Percentiles rank a stretch among this genome's conserved stretches.
Evolutionary conservation across 2,113 vertebrate species (phyloP).

Genomic region (Paradisaea rubra): DNA sequence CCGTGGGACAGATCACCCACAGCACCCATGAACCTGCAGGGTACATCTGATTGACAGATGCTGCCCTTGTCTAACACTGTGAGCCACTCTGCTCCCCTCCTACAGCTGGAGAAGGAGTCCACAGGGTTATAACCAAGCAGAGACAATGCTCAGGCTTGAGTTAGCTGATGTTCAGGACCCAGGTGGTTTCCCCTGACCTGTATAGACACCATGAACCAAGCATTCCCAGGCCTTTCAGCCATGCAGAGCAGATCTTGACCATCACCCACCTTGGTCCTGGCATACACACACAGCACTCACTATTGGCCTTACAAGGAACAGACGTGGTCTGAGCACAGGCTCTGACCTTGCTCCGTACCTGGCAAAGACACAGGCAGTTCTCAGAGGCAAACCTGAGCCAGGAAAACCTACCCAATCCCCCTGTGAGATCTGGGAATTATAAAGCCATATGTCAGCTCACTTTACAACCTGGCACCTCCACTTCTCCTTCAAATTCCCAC

Average conservation of each 20-base stretch:
- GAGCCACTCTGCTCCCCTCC: not conserved
- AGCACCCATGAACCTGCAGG: not conserved
- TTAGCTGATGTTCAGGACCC: not conserved
- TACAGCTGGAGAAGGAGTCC: not conserved
- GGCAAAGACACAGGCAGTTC: not conserved
- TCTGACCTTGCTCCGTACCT: not conserved
- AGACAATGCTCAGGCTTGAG: not conserved
- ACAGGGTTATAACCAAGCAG: not conserved
- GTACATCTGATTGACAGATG: not conserved
- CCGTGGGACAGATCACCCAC: not conserved
- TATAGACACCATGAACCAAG: not conserved
- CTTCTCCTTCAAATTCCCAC: not conserved
- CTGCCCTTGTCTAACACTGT: not conserved
- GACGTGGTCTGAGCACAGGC: not conserved
- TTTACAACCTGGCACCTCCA: not conserved
- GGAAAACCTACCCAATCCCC: not conserved
- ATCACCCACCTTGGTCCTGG: not conserved
- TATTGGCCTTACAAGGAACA: fast-evolving
- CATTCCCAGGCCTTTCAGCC: not conserved
- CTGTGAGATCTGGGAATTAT: not conserved
- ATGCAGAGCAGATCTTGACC: not conserved
- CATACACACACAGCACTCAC: not conserved
- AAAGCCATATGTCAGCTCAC: not conserved
- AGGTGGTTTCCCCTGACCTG: not conserved
- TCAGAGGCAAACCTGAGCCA: not conserved